Evolutionary conservation across 1,140 invertebrate genomes (phyloP).

Genomic region (Zeugodacus cucurbitae): DNA sequence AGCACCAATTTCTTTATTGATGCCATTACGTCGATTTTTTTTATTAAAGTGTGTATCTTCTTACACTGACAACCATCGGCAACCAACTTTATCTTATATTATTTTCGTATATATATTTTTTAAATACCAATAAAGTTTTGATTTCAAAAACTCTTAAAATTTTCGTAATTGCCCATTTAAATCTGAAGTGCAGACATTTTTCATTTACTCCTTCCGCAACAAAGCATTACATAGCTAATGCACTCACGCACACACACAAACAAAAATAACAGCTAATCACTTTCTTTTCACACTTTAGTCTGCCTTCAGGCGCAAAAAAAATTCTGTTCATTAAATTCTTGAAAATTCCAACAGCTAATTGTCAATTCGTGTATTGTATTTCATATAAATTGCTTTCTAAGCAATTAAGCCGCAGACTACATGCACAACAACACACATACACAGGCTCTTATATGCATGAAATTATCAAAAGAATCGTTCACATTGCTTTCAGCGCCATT

Average conservation of each 20-base stretch:
- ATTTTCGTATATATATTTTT: not conserved
- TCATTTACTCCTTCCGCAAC: not conserved
- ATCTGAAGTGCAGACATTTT: not conserved
- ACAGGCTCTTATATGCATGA: not conserved
- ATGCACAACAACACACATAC: not conserved
- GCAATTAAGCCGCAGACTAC: not conserved
- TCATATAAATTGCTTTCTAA: not conserved
- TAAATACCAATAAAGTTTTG: not conserved
- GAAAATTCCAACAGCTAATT: constrained; percentile 17
- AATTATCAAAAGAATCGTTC: too few relatives aligned
- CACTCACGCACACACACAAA: not conserved
- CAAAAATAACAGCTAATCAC: not conserved
- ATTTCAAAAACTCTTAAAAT: not conserved
- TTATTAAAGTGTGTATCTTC: too few relatives aligned
- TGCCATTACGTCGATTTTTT: too few relatives aligned
- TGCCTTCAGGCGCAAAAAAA: not conserved
- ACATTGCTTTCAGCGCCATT: not conserved
- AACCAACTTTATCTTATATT: too few relatives aligned
- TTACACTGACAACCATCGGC: too few relatives aligned
- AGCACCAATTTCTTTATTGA: too few relatives aligned
- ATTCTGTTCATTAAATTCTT: not conserved
- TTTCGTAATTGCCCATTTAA: not conserved
- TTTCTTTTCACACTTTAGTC: not conserved
- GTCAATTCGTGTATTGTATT: constrained; percentile 19
- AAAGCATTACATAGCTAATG: not conserved